Percentiles rank a stretch among this genome's conserved stretches.
phyloP scores from a whole-genome alignment of 2,797 vertebrate genomes.

The Spinus pinus region DNA sequence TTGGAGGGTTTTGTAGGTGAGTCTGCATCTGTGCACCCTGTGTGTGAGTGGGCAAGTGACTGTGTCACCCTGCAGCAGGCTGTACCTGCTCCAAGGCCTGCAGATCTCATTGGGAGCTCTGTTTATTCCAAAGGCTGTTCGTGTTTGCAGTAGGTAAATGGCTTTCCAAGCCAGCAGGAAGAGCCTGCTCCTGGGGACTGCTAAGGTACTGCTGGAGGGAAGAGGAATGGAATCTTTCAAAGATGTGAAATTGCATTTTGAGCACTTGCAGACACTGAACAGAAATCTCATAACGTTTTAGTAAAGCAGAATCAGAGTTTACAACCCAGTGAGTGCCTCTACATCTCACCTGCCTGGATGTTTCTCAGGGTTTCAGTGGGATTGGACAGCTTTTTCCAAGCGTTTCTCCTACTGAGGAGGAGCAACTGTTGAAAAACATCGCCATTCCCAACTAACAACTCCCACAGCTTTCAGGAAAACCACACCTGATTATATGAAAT shows the following conservation, averaged over 20 bases:
- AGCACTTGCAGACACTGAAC: rapidly evolving
- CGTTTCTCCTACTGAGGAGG: not conserved
- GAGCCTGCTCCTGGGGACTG: not conserved
- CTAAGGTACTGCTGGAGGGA: not conserved
- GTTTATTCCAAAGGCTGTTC: not conserved
- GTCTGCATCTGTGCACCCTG: not conserved
- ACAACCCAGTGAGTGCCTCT: not conserved
- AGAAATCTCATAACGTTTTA: rapidly evolving
- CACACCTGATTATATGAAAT: not conserved
- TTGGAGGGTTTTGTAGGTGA: not conserved
- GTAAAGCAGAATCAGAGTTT: not conserved
- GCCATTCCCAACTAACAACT: not conserved
- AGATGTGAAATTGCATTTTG: not conserved
- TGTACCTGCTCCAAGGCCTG: not conserved
- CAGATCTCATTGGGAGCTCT: not conserved
- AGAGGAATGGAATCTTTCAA: not conserved
- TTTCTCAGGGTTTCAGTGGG: not conserved
- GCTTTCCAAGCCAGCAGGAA: not conserved
- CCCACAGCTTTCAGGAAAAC: not conserved
- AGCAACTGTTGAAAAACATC: not conserved
- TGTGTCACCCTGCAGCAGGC: not conserved
- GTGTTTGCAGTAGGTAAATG: not conserved
- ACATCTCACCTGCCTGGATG: not conserved
- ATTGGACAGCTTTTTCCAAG: not conserved
- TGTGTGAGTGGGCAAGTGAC: rapidly evolving